Conservation (phyloP, 2,888 invertebrate genomes). For the Sussaba pulchella region DNA sequence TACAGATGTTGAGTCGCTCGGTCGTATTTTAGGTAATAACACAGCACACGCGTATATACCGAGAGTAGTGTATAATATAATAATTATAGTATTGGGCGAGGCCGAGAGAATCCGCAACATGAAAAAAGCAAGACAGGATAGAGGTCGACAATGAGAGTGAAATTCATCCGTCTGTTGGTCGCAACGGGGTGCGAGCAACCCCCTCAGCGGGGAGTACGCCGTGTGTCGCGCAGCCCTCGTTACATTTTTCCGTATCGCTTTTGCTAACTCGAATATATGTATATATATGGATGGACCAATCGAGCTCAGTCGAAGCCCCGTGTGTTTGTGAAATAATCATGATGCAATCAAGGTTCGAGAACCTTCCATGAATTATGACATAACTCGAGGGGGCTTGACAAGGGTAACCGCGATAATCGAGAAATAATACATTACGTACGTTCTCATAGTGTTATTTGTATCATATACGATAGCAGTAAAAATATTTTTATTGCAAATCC, state of each 20-base stretch:
- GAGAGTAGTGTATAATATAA: conserved; percentile 2
- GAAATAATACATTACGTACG: not conserved
- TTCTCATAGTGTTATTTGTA: not conserved
- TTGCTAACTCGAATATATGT: conserved; percentile 36
- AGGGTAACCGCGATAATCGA: conserved; percentile 14
- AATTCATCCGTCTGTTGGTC: conserved; percentile 74
- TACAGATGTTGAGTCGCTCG: conserved; percentile 74
- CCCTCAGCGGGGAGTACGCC: conserved; percentile 61
- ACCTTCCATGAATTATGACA: conserved; percentile 55
- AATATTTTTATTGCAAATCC: not conserved
- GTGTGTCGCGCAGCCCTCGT: conserved; percentile 66
- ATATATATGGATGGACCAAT: conserved; percentile 47
- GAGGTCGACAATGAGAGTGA: conserved; percentile 69
- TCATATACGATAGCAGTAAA: not conserved
- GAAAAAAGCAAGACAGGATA: conserved; percentile 24
- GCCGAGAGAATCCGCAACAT: conserved; percentile 62
- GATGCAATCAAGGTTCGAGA: conserved; percentile 27
- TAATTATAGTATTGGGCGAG: conserved; percentile 28
- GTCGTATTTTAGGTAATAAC: conserved; percentile 20
- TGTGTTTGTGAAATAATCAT: conserved; percentile 52
- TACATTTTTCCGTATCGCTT: not conserved
- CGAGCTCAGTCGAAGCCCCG: conserved; percentile 62
- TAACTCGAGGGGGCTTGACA: conserved; percentile 26
- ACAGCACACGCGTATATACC: not conserved
- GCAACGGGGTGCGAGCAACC: conserved; percentile 69